Base-by-base conservation (phyloP, 2,888 invertebrate species). In the Caradrina clavipalpis region DNA sequence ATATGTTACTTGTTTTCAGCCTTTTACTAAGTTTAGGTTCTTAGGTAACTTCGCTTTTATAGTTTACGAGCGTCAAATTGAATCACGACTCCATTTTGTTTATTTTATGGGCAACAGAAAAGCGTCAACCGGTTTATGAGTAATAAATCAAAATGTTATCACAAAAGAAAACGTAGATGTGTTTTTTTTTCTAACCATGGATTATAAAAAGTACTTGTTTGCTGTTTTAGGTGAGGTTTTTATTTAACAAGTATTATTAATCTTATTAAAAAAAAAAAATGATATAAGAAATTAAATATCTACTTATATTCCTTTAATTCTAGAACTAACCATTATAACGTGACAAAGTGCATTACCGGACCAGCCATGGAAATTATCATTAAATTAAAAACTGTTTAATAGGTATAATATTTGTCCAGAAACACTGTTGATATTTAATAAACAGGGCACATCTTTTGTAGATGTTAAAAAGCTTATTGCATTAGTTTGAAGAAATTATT, bases 201-300 rank as follows among this genome's bases (percentile, higher is more conserved):
- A 69, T 76, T 78, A 50, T 62, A 67, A 51, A 61, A 82, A 70
- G 42, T 64, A 54, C 76, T 74, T 69, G 49, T 49, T 83, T 61
- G 56, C 70, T 55, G 55, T 83, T 73, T 77, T 80, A 19, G 81
- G 88, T 88, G 77, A 83, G 84, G 26, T 47, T 21, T 67, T 65
- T 65, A 59, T 73, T 67, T 56, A 26, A 13, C 13, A 39, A 2
- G 11, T 39, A 11, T 13, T 13, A 13, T 2, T 39, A 10, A 39
- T 35, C 10, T 35, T 10, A 10, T 35, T 35, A 35, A 35, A 35
- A 10, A 35, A 10, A 35, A 35, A 10, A 35, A 0, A n/a, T n/a
- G n/a, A n/a, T n/a, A n/a, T n/a, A n/a, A n/a, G n/a, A 26, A 26
- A 26, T 26, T 26, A 26, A 26, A 26, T 26, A 26, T 26, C 26